Base-by-base conservation (phyloP, 2,113 vertebrate genomes). In the Cnemophilus loriae region DNA sequence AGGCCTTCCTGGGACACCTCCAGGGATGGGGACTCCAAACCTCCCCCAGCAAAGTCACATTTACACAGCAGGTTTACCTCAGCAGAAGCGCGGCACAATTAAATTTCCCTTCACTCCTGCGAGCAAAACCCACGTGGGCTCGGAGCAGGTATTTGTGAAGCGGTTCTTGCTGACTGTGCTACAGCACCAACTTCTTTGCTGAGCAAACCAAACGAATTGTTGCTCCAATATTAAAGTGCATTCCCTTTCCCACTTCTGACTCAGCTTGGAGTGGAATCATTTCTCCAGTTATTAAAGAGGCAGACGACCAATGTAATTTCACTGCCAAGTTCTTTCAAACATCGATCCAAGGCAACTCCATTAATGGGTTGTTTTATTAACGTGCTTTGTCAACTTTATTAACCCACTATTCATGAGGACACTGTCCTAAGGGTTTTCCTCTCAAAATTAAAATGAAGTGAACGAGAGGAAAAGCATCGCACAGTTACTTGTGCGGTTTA, bases 331-430 rank as follows among this genome's bases (percentile, higher is more conserved):
- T 70, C n/a, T 76, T 73, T 82, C 77, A 50, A 75, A 37, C 22
- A 79, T 20, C 9, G 61, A 89, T 89, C 84, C 89, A 89, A 89
- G 69, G 73, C 32, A 89, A 91, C 41, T 69, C 18, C 27, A 78
- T 79, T 89, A 92, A 91, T 14, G 9, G 6, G 33, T 64, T 87
- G 39, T 56, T 96, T 93, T 76, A 96, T 89, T 87, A 73, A 93
- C 64, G 37, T 69, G 20, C 41, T 94, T 69, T 74, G 63, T 74
- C 71, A 77, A 44, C n/a, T 95, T 93, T 87, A 82, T 84, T 84
- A 93, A 85, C 37, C 47, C 28, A 79, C 61, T 79, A 60, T 64
- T 33, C 32, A 68, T 49, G 26, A 84, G 80, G 41, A 56, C 16
- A 70, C 39, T 63, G 27, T 46, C 47, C 30, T 84, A 75, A 77